A percentile compares a stretch with the other conserved stretches of the same genome.
Conservation (phyloP, 1,140 invertebrate species). For the Phymastichus coffea region DNA sequence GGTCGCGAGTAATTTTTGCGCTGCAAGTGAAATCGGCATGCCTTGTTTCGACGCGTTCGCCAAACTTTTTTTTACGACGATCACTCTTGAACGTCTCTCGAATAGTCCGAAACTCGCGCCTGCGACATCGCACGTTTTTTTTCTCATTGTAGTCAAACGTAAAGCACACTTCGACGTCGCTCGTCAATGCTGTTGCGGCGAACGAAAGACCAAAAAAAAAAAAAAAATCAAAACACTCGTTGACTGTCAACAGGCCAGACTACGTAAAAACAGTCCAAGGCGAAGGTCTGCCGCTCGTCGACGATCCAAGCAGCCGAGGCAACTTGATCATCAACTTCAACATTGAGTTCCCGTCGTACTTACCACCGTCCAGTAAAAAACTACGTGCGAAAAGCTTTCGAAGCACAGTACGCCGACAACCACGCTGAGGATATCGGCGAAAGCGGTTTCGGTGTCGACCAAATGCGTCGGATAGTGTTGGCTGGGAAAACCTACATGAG, state of each 20-base stretch:
- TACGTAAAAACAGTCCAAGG: constrained; percentile 62
- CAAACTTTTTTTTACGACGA: no score
- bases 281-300: constrained; percentile 65
- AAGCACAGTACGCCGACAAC: constrained; percentile 6
- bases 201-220: background rate
- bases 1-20: no score
- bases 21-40: no score
- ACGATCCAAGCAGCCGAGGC: constrained; percentile 55
- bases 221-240: background rate
- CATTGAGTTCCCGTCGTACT: constrained; percentile 60
- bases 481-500: constrained; percentile 18
- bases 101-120: no score
- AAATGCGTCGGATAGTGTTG: background rate
- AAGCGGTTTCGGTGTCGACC: no score
- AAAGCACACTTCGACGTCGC: no score
- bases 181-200: no score
- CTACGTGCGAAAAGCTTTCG: constrained; percentile 54
- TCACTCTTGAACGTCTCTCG: no score
- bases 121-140: no score
- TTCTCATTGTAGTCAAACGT: no score
- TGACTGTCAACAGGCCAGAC: constrained; percentile 51
- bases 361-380: constrained; percentile 55
- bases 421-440: no score
- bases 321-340: constrained; percentile 60
- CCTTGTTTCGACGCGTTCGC: no score